Conservation (phyloP, 2,888 invertebrate genomes). For the Caenorhabditis virilis region DNA sequence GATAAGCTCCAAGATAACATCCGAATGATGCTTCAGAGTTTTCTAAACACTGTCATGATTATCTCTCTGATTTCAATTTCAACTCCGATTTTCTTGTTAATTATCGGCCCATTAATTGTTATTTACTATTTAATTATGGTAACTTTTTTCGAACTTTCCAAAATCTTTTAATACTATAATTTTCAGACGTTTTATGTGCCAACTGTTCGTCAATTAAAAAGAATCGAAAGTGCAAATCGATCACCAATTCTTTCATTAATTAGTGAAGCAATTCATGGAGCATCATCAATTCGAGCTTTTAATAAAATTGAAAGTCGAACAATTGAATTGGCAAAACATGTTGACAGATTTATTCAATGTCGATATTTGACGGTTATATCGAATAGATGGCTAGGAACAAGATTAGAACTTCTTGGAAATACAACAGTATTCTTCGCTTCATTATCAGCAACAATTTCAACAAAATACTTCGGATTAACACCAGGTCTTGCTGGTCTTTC, state of each 20-base stretch:
- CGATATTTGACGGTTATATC: constrained; percentile 53
- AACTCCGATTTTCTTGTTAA: constrained; percentile 52
- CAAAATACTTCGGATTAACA: constrained; percentile 68
- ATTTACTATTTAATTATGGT: constrained; percentile 56
- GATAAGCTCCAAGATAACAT: constrained; percentile 53
- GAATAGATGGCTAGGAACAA: constrained; percentile 82
- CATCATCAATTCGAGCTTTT: constrained; percentile 68
- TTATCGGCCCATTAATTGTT: constrained; percentile 46
- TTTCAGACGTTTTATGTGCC: constrained; percentile 86
- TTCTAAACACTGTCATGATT: constrained; percentile 41
- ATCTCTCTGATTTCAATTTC: constrained; percentile 42
- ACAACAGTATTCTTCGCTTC: constrained; percentile 81
- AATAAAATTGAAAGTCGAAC: constrained; percentile 26
- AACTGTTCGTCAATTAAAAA: constrained; percentile 87
- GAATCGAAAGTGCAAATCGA: constrained; percentile 88
- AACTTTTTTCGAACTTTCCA: neutral
- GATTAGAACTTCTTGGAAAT: constrained; percentile 94
- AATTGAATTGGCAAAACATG: constrained; percentile 11
- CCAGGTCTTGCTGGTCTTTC: constrained; percentile 73
- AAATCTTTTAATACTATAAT: neutral
- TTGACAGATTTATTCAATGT: constrained; percentile 41
- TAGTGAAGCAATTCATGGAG: constrained; percentile 83
- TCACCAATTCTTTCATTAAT: constrained; percentile 97
- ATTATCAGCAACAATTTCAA: constrained; percentile 80
- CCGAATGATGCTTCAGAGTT: constrained; percentile 41